Evolutionary conservation across 2,888 invertebrate species (phyloP), one percentile per base, ranked within the genome.

Genomic region (Eurytoma californica): DNA sequence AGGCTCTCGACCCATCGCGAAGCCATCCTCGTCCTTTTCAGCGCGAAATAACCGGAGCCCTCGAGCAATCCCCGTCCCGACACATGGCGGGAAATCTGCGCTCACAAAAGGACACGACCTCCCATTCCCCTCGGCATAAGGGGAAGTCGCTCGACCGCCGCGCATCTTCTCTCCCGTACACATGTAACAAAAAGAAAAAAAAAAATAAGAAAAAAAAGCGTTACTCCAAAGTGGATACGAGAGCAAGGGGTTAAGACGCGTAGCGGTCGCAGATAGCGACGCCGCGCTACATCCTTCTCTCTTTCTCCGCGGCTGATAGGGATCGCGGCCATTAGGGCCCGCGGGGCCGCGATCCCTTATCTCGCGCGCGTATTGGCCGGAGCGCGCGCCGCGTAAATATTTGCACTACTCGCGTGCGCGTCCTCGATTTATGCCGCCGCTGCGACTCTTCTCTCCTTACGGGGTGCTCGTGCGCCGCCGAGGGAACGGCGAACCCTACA

Each of bases 371-470:
- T 39, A 14, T 39, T 18, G 39, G 39, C 9, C 39, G 9, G 39
- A 61, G n/a, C 30, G 30, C n/a, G 55, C 20, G 61, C 53, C 55
- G 55, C 69, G 70, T 76, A 77, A 77, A 77, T 70, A 70, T 77
- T 77, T 72, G 58, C 65, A 51, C 77, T n/a, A 47, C 57, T 49
- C 65, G 47, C 49, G 63, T 30, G 51, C 58, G 30, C 28, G 4
- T 3, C 60, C 63, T 13, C 63, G 39, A 66, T 58, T 47, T 67
- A 66, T 55, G 55, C 65, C 55, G 12, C 7, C 24, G 13, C n/a
- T 2, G 2, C 16, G 49, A 18, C 18, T 65, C 49, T 49, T 28
- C 61, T 61, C 61, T 28, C 30, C 28, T 61, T 60, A 13, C 47
- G 9, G 3, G 24, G 16, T 14, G 28, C 14, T 24, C 24, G 60